Evolutionary conservation across 2,888 invertebrate species (phyloP), one percentile per base, ranked within the genome.

Genomic region (Bimastos eiseni): DNA sequence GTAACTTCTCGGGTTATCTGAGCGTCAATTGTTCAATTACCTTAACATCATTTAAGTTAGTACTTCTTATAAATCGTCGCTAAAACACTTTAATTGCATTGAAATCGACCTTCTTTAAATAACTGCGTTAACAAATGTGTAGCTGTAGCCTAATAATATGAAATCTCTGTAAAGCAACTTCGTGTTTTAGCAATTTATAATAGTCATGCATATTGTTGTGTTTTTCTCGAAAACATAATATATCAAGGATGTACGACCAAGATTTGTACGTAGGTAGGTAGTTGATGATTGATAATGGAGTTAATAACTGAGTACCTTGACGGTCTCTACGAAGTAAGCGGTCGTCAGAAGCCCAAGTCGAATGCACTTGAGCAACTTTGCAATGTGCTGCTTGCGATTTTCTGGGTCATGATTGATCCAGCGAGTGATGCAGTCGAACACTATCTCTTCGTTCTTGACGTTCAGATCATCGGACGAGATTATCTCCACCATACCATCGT

Each of bases 241-340:
- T 34, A 36, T 41, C 8, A 11, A 41, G 86, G 24, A 21, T 33
- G 30, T 88, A 11, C 38, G 24, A 88, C 13, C 34, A 34, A 38
- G 38, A 13, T 24, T 30, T 21, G 34, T 88, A 88, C 24, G 11
- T 88, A 11, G 8, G 88, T 34, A 33, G 38, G 36, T 33, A 36
- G 41, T 41, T 41, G 15, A 41, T 41, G 41, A 41, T n/a, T n/a
- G 30, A 36, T 83, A 70, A n/a, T 70, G 34, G 37, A 36, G 83
- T 33, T 19, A 37, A 55, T n/a, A 41, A 89, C 37, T 24, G 91
- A 41, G 34, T 70, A 92, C 93, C 92, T 95, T 95, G 38, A 95
- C 97, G 94, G 97, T 97, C 95, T 98, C 98, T 94, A 98, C 96
- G 95, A 98, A 98, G 95, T 97, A 98, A 96, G 98, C 96, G 3